Evolutionary conservation across 2,888 invertebrate species (phyloP).

Genomic region (Lasioglossum leucozonium): DNA sequence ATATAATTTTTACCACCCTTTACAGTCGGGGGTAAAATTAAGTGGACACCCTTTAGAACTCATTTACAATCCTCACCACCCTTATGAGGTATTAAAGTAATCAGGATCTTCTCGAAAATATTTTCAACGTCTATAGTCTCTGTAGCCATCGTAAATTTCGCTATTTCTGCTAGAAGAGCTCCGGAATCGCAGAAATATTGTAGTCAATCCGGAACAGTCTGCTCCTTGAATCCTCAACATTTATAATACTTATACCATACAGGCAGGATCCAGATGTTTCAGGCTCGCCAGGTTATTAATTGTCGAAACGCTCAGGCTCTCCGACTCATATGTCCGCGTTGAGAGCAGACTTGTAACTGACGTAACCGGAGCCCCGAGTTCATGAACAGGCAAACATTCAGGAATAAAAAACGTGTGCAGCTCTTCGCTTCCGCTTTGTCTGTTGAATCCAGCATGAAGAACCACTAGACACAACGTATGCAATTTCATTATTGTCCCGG

Average conservation of each 20-base stretch:
- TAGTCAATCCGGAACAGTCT: slow-evolving; percentile 17
- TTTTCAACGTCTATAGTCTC: background rate
- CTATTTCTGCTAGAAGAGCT: background rate
- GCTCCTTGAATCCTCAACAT: slow-evolving; percentile 37
- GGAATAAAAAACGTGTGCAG: background rate
- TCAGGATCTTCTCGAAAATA: background rate
- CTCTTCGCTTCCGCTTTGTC: background rate
- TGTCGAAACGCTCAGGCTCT: slow-evolving; percentile 39
- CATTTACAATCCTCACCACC: too few relatives aligned
- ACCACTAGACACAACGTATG: background rate
- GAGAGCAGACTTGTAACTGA: slow-evolving; percentile 50
- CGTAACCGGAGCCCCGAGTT: slow-evolving; percentile 18
- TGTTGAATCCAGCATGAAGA: background rate
- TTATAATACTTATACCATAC: slow-evolving; percentile 42
- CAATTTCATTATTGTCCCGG: background rate
- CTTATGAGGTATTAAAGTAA: background rate
- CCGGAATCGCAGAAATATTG: slow-evolving; percentile 20
- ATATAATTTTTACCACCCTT: too few relatives aligned
- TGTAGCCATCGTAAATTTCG: background rate
- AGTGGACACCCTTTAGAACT: too few relatives aligned
- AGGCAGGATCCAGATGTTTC: slow-evolving; percentile 34
- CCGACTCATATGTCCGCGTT: slow-evolving; percentile 25
- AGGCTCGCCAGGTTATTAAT: slow-evolving; percentile 47
- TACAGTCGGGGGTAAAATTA: too few relatives aligned
- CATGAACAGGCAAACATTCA: background rate